These are phyloP conservation scores for Amphipyra tragopoginis DNA, from an alignment of 2,888 invertebrate genomes.

Conservation along the genomic window DNA sequence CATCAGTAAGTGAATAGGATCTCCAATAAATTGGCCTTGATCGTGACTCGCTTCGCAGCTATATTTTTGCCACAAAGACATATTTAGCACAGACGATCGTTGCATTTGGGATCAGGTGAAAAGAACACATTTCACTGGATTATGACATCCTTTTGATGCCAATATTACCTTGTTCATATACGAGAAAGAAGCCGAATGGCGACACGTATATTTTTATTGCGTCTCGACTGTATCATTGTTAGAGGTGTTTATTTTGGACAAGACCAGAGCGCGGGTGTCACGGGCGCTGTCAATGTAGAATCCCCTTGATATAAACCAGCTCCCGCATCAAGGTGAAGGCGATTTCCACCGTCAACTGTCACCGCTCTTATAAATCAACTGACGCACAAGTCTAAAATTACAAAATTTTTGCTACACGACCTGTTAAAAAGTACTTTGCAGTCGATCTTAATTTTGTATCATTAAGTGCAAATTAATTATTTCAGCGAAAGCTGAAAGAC, in stretches of 20 bases:
- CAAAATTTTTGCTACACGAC: conserved; percentile 37
- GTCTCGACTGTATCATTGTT: conserved; percentile 76
- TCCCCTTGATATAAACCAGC: conserved; percentile 81
- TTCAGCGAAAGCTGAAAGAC: conserved; percentile 39
- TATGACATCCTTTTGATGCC: conserved; percentile 60
- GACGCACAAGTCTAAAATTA: conserved; percentile 70
- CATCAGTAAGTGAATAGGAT: conserved; percentile 74
- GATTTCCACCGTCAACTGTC: conserved; percentile 77
- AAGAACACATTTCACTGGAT: conserved; percentile 53
- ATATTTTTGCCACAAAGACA: conserved; percentile 72
- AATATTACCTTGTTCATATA: conserved; percentile 57
- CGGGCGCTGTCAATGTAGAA: conserved; percentile 81
- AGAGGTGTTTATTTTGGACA: conserved; percentile 82
- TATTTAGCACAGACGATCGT: conserved; percentile 61
- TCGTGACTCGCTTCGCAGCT: conserved; percentile 67
- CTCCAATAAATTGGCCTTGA: conserved; percentile 65
- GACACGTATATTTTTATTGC: conserved; percentile 77
- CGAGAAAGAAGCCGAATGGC: conserved; percentile 62
- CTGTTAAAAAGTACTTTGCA: conserved; percentile 40
- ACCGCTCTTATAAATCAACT: conserved; percentile 79
- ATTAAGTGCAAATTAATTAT: conserved; percentile 45
- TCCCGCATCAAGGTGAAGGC: conserved; percentile 86
- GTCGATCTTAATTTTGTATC: conserved; percentile 44
- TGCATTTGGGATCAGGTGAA: conserved; percentile 63
- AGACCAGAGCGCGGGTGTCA: conserved; percentile 77